Conservation (phyloP, 2,888 invertebrate species). For the Caenorhabditis doughertyi region DNA sequence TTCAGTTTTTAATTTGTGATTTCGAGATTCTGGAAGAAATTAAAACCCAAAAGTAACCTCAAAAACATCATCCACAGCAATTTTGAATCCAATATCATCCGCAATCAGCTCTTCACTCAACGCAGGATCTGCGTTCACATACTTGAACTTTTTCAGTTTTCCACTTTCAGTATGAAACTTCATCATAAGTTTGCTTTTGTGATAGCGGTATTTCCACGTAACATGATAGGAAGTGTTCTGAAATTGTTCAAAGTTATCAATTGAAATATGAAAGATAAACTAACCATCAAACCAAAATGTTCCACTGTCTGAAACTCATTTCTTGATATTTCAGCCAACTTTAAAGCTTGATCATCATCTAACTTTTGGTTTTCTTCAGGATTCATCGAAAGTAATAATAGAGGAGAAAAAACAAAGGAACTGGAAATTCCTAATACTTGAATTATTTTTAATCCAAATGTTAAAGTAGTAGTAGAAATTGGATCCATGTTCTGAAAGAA, state of each 20-base stretch:
- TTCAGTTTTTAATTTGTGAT: too few relatives aligned
- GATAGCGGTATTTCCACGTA: background rate
- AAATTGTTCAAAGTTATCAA: background rate
- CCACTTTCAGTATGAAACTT: background rate
- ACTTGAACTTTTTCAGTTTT: background rate
- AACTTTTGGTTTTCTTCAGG: background rate
- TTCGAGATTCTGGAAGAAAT: background rate
- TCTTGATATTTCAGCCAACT: background rate
- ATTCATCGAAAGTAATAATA: background rate
- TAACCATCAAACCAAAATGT: background rate
- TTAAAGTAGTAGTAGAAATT: background rate
- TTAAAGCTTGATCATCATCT: background rate
- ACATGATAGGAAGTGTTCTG: background rate
- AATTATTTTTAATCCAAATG: background rate
- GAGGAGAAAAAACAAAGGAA: conserved; percentile 3
- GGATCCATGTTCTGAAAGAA: background rate
- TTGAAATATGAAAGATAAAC: background rate
- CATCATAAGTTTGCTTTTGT: background rate
- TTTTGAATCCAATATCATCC: background rate
- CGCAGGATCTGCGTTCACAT: background rate
- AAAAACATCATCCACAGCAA: background rate
- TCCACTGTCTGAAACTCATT: background rate
- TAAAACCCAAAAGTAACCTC: background rate
- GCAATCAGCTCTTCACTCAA: conserved; percentile 1
- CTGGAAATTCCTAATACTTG: background rate